phyloP scores from a whole-genome alignment of 2,113 vertebrate genomes.

The Sebastes schlegelii region DNA sequence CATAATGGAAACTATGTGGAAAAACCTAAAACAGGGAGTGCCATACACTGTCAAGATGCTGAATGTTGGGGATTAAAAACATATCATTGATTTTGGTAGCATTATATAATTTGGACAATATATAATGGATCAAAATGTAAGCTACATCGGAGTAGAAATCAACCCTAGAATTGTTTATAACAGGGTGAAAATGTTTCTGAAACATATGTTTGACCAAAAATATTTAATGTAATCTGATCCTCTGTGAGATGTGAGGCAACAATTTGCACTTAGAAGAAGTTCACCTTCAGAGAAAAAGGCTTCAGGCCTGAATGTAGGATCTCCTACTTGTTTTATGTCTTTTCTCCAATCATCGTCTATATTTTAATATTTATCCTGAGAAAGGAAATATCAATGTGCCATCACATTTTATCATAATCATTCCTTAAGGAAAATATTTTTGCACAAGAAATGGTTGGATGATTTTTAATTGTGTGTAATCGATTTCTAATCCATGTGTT shows the following conservation, averaged over 20 bases:
- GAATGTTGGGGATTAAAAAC: conserved; percentile 13
- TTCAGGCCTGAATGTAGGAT: conserved; percentile 67
- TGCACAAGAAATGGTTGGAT: conserved; percentile 70
- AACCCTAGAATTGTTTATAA: background rate
- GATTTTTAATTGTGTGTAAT: conserved; percentile 51
- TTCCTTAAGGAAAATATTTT: conserved; percentile 71
- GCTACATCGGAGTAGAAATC: background rate
- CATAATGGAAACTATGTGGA: background rate
- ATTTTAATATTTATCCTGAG: conserved; percentile 50
- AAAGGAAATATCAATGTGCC: conserved; percentile 70
- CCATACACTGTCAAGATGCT: background rate
- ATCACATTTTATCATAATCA: conserved; percentile 67
- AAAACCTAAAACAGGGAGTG: background rate
- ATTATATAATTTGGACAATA: background rate
- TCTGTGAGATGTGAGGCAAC: conserved; percentile 66
- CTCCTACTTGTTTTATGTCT: conserved; percentile 43
- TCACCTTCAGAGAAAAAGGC: conserved; percentile 46
- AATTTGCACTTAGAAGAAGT: conserved; percentile 77
- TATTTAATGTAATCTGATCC: background rate
- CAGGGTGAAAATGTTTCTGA: conserved; percentile 1
- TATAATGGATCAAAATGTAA: background rate
- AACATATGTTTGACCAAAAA: conserved; percentile 52
- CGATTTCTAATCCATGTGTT: conserved; percentile 48
- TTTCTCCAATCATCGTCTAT: conserved; percentile 35
- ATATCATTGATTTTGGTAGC: background rate